These are phyloP conservation scores for Rhabdophis nuchalis DNA, from an alignment of 2,797 vertebrate species.

Conservation along the genomic window DNA sequence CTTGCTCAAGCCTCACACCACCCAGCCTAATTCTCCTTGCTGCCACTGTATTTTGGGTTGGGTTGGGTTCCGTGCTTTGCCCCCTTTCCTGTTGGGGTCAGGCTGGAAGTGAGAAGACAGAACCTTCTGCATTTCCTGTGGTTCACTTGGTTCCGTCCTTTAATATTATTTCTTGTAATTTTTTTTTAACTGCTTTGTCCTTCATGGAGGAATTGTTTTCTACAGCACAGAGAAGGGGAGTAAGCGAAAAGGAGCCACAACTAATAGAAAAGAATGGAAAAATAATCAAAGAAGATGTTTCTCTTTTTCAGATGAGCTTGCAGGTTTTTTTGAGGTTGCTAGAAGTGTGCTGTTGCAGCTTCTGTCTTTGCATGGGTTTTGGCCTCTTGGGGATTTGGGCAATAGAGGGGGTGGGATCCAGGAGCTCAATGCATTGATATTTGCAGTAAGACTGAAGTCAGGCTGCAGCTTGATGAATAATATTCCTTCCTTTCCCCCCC, in stretches of 20 bases:
- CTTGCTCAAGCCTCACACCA: conserved; percentile 17
- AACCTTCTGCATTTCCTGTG: not conserved
- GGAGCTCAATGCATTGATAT: not conserved
- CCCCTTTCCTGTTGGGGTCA: not conserved
- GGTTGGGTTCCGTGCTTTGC: conserved; percentile 7
- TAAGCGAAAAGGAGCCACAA: not conserved
- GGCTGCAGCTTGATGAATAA: not conserved
- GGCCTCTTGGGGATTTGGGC: not conserved
- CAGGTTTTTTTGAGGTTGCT: not conserved
- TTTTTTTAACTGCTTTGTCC: conserved; percentile 19
- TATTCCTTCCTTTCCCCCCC: not conserved
- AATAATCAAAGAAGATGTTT: not conserved
- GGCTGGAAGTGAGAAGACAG: conserved; percentile 14
- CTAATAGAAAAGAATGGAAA: not conserved
- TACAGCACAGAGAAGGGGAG: not conserved
- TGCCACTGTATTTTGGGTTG: conserved; percentile 18
- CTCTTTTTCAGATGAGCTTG: not conserved
- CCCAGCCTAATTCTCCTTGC: conserved; percentile 17
- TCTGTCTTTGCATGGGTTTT: not conserved
- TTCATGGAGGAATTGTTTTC: conserved; percentile 20
- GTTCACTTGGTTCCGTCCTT: not conserved
- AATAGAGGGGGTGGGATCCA: not conserved
- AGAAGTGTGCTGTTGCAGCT: not conserved
- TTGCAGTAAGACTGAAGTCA: not conserved
- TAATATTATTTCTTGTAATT: conserved; percentile 31